phyloP scores from a whole-genome alignment of 2,113 vertebrate species.

The Trematomus loennbergii region DNA sequence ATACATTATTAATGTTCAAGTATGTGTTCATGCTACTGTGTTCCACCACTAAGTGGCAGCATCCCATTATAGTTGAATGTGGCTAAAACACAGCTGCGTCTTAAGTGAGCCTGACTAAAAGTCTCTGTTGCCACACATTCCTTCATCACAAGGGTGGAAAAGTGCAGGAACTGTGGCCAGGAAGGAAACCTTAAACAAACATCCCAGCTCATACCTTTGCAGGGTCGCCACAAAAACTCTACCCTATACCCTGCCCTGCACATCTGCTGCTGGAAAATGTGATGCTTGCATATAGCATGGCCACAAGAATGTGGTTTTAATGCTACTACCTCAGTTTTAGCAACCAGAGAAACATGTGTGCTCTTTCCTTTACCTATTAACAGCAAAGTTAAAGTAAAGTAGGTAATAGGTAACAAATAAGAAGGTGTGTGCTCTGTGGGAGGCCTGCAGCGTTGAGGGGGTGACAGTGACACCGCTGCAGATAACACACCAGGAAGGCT shows the following conservation, averaged over 20 bases:
- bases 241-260: background rate
- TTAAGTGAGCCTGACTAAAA: slow-evolving; percentile 22
- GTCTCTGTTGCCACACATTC: slow-evolving; percentile 63
- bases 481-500: slow-evolving; percentile 39
- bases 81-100: slow-evolving; percentile 26
- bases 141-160: slow-evolving; percentile 65
- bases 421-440: slow-evolving; percentile 22
- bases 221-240: slow-evolving; percentile 15
- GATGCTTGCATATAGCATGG: background rate
- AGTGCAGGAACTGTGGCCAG: slow-evolving; percentile 67
- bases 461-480: slow-evolving; percentile 46
- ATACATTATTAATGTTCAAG: background rate
- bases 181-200: slow-evolving; percentile 77
- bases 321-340: background rate
- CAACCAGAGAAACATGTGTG: background rate
- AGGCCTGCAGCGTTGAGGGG: slow-evolving; percentile 4
- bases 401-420: slow-evolving; percentile 44
- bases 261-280: slow-evolving; percentile 21
- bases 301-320: slow-evolving; percentile 5
- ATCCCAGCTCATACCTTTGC: slow-evolving; percentile 54
- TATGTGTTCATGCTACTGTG: background rate
- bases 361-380: slow-evolving; percentile 30
- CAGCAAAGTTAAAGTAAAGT: slow-evolving; percentile 21
- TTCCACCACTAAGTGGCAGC: slow-evolving; percentile 65
- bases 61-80: slow-evolving; percentile 7